These are phyloP conservation scores for Nomada hirtipes DNA, from an alignment of 2,888 invertebrate species.

Conservation along the genomic window DNA sequence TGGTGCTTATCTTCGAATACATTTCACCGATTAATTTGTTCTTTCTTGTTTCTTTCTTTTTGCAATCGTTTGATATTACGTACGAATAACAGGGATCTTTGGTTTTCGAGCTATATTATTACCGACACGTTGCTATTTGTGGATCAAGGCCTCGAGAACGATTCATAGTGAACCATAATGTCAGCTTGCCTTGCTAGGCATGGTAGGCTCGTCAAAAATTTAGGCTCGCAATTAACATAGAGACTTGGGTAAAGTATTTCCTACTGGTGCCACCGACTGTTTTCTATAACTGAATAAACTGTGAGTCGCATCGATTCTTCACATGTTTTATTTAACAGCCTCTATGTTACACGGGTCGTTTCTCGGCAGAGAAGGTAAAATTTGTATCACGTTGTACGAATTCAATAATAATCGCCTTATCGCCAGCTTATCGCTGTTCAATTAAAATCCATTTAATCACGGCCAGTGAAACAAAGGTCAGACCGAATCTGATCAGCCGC, in stretches of 20 bases:
- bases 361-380: background rate
- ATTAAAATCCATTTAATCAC: slow-evolving; percentile 34
- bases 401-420: slow-evolving; percentile 37
- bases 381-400: background rate
- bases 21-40: background rate
- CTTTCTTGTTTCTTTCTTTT: background rate
- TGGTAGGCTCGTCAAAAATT: slow-evolving; percentile 51
- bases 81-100: slow-evolving; percentile 35
- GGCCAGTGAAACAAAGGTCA: slow-evolving; percentile 12
- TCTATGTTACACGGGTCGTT: background rate
- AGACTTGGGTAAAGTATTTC: slow-evolving; percentile 20
- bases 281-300: background rate
- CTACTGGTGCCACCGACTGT: background rate
- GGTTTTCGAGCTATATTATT: slow-evolving; percentile 46
- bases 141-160: slow-evolving; percentile 67
- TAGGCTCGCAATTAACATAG: slow-evolving; percentile 36
- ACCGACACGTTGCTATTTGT: slow-evolving; percentile 54
- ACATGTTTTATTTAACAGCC: background rate
- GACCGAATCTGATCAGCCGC: background rate
- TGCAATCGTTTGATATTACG: slow-evolving; percentile 4
- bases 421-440: slow-evolving; percentile 29
- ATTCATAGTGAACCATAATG: slow-evolving; percentile 53
- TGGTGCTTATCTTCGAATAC: background rate
- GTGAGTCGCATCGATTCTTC: background rate
- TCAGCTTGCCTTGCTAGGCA: slow-evolving; percentile 8